A percentile compares a stretch with the other conserved stretches of the same genome.
These are phyloP conservation scores for Isaurus tuberculatus DNA, from an alignment of 92 coral and sea anemone species.

Conservation along the genomic window DNA sequence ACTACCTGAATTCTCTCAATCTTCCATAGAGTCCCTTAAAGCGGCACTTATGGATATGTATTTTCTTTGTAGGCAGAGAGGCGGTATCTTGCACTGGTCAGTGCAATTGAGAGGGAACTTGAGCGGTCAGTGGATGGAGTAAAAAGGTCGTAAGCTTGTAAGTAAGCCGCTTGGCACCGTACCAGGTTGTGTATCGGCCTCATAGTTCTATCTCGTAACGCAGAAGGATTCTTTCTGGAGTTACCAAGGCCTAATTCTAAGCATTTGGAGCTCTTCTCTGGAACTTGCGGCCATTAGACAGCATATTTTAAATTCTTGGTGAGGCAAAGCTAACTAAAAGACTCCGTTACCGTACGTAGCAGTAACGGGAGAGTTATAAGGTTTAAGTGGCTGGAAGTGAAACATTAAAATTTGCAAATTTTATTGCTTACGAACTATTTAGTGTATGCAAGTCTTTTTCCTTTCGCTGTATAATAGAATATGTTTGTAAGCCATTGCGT, in stretches of 20 bases:
- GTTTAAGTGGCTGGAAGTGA: conserved; percentile 44
- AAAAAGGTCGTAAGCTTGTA: conserved; percentile 72
- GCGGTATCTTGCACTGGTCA: conserved; percentile 49
- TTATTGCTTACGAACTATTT: conserved; percentile 34
- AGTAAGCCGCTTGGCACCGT: conserved; percentile 80
- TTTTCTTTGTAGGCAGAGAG: conserved; percentile 44
- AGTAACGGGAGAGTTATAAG: conserved; percentile 38
- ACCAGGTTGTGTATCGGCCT: conserved; percentile 48
- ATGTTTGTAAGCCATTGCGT: conserved; percentile 28
- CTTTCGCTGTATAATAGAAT: neutral
- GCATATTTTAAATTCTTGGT: conserved; percentile 43
- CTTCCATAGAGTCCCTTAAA: conserved; percentile 28
- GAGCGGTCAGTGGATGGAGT: conserved; percentile 87
- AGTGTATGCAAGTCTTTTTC: neutral
- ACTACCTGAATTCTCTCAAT: neutral
- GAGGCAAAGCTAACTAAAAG: conserved; percentile 15
- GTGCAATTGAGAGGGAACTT: conserved; percentile 62
- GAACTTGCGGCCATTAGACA: conserved; percentile 18
- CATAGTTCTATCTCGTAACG: conserved; percentile 15
- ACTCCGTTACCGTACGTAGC: conserved; percentile 43
- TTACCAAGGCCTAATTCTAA: neutral
- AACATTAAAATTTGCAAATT: conserved; percentile 40
- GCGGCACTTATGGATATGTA: conserved; percentile 59
- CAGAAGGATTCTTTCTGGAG: conserved; percentile 9
- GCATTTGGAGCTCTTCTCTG: neutral